Evolutionary conservation across 2,888 invertebrate genomes (phyloP).

Genomic region (Aromia moschata): DNA sequence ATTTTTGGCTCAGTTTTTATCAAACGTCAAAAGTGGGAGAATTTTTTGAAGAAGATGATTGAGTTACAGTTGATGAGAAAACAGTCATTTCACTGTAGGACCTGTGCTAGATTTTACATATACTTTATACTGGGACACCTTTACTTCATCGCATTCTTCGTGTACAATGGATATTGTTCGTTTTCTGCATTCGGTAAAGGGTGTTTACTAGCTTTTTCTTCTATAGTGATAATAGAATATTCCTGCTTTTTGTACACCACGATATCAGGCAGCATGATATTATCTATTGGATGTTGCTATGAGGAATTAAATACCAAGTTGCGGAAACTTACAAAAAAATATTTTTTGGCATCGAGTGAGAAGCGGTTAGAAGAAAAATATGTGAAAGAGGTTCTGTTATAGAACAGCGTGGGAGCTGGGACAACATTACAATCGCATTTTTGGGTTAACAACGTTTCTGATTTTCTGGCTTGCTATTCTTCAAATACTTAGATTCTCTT

Average conservation of each 20-base stretch:
- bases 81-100: neutral
- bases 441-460: slow-evolving; percentile 4
- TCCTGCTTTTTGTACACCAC: neutral
- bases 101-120: neutral
- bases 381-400: neutral
- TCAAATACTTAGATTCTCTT: slow-evolving; percentile 8
- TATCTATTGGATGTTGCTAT: neutral
- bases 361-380: neutral
- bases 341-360: too few species aligned
- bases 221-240: slow-evolving; percentile 5
- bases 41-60: neutral
- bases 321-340: neutral
- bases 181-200: too few species aligned
- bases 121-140: slow-evolving; percentile 12
- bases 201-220: too few species aligned
- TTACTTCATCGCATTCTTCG: neutral
- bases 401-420: neutral
- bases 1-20: neutral
- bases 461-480: slow-evolving; percentile 15
- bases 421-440: slow-evolving; percentile 7
- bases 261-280: neutral
- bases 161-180: neutral
- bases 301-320: slow-evolving; percentile 1
- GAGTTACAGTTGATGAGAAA: neutral
- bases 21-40: neutral